These are phyloP conservation scores for Folsomia candida DNA, from an alignment of 2,888 invertebrate species.

Conservation along the genomic window DNA sequence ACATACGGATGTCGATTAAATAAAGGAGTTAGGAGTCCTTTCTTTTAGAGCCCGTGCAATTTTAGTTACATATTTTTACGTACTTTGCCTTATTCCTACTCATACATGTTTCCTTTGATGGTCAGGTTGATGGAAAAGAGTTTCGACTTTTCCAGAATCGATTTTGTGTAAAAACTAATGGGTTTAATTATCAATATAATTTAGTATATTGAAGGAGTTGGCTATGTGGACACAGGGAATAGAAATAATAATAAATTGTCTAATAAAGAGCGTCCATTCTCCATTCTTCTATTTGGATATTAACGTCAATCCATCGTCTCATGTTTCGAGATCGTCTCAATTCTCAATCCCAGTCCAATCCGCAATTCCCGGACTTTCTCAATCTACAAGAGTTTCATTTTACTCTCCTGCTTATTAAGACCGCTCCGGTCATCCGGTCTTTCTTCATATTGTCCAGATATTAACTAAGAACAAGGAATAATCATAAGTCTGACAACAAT, in stretches of 20 bases:
- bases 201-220: not conserved
- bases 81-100: not conserved
- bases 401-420: slow-evolving; percentile 11
- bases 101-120: not conserved
- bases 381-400: slow-evolving; percentile 14
- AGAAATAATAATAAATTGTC: slow-evolving; percentile 5
- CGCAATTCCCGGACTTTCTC: not conserved
- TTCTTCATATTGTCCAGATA: not conserved
- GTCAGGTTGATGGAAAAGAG: not conserved
- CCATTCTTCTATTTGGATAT: slow-evolving; percentile 1
- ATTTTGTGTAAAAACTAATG: slow-evolving; percentile 4
- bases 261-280: slow-evolving; percentile 1
- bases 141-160: not conserved
- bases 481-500: slow-evolving; percentile 20
- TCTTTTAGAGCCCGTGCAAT: not conserved
- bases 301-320: slow-evolving; percentile 7
- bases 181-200: slow-evolving; percentile 7
- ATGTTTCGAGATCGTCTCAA: slow-evolving; percentile 10
- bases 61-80: not conserved
- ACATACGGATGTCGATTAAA: not conserved
- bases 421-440: slow-evolving; percentile 11
- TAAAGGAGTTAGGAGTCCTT: not conserved
- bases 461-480: slow-evolving; percentile 11
- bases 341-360: not conserved
- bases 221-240: not conserved